Evolutionary conservation across 1,140 invertebrate genomes (phyloP).

Genomic region (Stegodyphus dumicola): DNA sequence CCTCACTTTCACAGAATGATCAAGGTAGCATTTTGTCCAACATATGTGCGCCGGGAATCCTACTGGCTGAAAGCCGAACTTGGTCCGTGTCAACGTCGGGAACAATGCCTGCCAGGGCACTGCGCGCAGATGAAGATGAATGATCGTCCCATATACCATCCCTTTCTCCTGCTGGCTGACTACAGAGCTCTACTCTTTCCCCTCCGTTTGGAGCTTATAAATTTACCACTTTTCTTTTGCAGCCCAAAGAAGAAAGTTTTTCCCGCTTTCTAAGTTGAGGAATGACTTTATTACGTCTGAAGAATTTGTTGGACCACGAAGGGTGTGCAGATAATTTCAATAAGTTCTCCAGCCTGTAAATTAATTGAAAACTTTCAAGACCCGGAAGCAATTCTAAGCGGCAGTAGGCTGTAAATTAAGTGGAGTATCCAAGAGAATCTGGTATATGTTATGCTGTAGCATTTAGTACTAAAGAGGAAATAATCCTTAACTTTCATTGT

Average conservation of each 20-base stretch:
- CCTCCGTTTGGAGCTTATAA: not conserved
- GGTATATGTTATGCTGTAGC: too few relatives aligned
- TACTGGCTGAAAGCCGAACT: conserved; percentile 33
- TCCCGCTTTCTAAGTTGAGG: conserved; percentile 18
- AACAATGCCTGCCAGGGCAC: conserved; percentile 34
- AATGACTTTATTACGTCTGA: not conserved
- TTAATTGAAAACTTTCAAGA: too few relatives aligned
- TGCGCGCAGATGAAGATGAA: conserved; percentile 37
- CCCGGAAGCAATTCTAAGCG: too few relatives aligned
- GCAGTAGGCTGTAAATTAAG: too few relatives aligned
- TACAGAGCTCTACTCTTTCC: conserved; percentile 18
- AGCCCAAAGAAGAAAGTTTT: not conserved
- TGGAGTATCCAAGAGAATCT: too few relatives aligned
- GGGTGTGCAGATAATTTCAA: not conserved
- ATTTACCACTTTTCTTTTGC: not conserved
- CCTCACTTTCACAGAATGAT: not conserved
- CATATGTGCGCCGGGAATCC: not conserved
- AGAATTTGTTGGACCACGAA: too few relatives aligned
- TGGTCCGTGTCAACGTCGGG: conserved; percentile 15
- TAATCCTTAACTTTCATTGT: too few relatives aligned
- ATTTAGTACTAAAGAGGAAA: too few relatives aligned
- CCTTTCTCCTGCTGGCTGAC: too few relatives aligned
- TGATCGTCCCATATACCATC: not conserved
- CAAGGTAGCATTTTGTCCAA: not conserved
- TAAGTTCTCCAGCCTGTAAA: too few relatives aligned